phyloP scores from a whole-genome alignment of 2,797 vertebrate species.

The Megaceryle alcyon region DNA sequence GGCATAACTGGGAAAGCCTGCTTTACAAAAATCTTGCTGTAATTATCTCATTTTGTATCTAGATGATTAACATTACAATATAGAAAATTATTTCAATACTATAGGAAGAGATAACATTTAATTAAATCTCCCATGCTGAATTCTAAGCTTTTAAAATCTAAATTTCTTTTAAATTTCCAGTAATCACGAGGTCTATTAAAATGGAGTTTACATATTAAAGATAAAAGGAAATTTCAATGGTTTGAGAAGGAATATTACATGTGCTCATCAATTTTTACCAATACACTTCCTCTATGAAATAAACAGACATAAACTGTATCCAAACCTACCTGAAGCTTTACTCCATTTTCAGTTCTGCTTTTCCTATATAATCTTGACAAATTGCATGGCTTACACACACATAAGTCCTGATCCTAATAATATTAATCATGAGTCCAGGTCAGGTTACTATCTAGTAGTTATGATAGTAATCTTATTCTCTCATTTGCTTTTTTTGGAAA shows the following conservation, averaged over 20 bases:
- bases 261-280: background rate
- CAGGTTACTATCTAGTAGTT: background rate
- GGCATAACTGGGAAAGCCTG: background rate
- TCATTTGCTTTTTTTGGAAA: background rate
- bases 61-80: background rate
- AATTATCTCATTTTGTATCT: background rate
- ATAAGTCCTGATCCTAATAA: background rate
- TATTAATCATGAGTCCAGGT: accelerated
- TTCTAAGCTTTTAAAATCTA: background rate
- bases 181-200: background rate
- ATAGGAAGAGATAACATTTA: background rate
- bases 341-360: background rate
- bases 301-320: background rate
- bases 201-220: background rate
- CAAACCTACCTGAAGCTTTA: background rate
- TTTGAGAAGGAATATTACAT: background rate
- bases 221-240: background rate
- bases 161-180: background rate
- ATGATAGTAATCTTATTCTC: background rate
- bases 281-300: background rate
- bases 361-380: background rate
- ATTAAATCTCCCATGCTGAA: background rate
- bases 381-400: background rate
- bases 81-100: background rate
- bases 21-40: background rate